Conservation (phyloP, 2,797 vertebrate species). For the Aphelocoma californica region DNA sequence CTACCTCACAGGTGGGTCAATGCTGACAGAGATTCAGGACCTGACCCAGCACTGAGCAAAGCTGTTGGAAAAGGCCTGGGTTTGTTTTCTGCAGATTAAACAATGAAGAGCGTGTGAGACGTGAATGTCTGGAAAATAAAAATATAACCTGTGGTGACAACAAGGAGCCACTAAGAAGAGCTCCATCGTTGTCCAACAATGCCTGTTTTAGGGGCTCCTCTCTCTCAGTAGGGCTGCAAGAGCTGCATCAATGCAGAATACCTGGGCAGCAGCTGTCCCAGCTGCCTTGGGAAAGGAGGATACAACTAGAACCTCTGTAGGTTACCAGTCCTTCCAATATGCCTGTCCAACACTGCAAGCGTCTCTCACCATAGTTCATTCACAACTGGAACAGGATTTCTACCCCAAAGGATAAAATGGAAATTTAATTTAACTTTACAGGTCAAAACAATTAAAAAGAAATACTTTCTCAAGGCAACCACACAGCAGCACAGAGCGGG, state of each 20-base stretch:
- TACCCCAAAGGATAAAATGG: background rate
- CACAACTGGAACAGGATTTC: background rate
- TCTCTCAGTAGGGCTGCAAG: background rate
- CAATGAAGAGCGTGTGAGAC: rapidly evolving
- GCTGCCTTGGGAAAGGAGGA: background rate
- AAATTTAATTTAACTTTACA: background rate
- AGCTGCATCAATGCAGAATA: background rate
- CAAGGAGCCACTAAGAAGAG: background rate
- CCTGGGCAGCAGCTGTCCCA: background rate
- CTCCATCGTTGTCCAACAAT: background rate
- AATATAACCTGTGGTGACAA: background rate
- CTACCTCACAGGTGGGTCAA: background rate
- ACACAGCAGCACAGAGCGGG: background rate
- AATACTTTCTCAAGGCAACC: background rate
- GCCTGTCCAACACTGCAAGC: background rate
- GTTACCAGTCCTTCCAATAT: background rate
- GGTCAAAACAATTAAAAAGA: background rate
- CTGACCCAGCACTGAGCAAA: background rate
- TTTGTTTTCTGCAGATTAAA: background rate
- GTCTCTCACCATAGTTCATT: background rate
- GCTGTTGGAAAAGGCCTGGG: background rate
- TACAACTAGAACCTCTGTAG: background rate
- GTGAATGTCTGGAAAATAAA: background rate
- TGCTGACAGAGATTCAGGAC: background rate
- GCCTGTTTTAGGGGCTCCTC: background rate